Evolutionary conservation across 2,888 invertebrate genomes (phyloP).

Genomic region (Napeogenes sylphis): DNA sequence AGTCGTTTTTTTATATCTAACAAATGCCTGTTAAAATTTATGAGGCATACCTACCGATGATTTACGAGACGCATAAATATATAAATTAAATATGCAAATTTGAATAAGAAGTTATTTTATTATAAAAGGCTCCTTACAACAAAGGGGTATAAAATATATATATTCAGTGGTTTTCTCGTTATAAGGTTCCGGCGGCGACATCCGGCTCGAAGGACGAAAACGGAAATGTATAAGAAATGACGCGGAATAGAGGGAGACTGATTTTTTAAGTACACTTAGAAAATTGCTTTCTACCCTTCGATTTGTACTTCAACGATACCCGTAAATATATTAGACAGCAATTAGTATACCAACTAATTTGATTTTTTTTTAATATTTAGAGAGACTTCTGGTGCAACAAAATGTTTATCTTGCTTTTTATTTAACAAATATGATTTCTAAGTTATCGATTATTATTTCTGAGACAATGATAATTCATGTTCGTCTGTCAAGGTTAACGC

Average conservation of each 20-base stretch:
- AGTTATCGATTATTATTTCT: background rate
- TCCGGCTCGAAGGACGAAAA: slow-evolving; percentile 62
- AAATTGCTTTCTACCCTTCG: slow-evolving; percentile 11
- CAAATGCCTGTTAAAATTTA: too few relatives aligned
- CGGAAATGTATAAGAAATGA: slow-evolving; percentile 62
- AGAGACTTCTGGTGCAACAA: too few relatives aligned
- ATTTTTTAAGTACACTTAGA: slow-evolving; percentile 28
- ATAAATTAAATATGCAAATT: background rate
- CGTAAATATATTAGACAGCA: too few relatives aligned
- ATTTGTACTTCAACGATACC: background rate
- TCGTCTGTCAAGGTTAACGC: slow-evolving; percentile 37
- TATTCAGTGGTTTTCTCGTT: slow-evolving; percentile 55
- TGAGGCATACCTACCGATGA: too few relatives aligned
- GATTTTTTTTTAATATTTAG: too few relatives aligned
- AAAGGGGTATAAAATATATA: slow-evolving; percentile 21
- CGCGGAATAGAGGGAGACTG: slow-evolving; percentile 39
- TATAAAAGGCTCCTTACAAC: slow-evolving; percentile 16
- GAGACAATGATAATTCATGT: slow-evolving; percentile 17
- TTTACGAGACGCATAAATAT: too few relatives aligned
- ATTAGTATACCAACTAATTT: too few relatives aligned
- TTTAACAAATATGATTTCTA: too few relatives aligned
- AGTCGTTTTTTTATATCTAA: background rate
- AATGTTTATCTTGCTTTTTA: too few relatives aligned
- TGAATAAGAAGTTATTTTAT: background rate
- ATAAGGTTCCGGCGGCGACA: slow-evolving; percentile 56